Evolutionary conservation across 2,113 vertebrate species (phyloP).

Genomic region (Oreochromis aureus): DNA sequence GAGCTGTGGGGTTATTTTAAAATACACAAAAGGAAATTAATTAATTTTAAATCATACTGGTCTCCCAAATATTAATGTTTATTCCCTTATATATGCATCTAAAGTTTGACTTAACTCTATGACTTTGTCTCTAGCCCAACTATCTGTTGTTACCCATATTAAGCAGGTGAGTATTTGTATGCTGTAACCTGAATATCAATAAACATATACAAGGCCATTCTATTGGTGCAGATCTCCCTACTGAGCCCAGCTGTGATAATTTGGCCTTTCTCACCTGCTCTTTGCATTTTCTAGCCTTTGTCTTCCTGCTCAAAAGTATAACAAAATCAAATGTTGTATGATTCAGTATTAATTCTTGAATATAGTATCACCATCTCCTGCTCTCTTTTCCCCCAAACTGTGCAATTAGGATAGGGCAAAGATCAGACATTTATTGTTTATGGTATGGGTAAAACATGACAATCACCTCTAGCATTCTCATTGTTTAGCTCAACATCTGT

Average conservation of each 20-base stretch:
- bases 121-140: slow-evolving; percentile 32
- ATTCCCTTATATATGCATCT: background rate
- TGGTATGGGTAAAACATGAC: background rate
- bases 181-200: slow-evolving; percentile 27
- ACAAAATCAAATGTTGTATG: background rate
- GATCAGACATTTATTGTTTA: background rate
- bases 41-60: background rate
- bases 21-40: background rate
- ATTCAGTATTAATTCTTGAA: background rate
- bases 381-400: background rate
- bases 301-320: background rate
- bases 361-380: background rate
- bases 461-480: background rate
- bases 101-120: slow-evolving; percentile 25
- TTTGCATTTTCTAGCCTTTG: background rate
- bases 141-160: slow-evolving; percentile 10
- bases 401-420: background rate
- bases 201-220: slow-evolving; percentile 33
- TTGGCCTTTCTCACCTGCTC: slow-evolving; percentile 11
- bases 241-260: slow-evolving; percentile 38
- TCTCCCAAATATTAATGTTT: background rate
- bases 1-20: background rate
- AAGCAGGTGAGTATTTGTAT: slow-evolving; percentile 34
- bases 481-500: slow-evolving; percentile 28
- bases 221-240: slow-evolving; percentile 1